These are phyloP conservation scores for Picus viridis DNA, from an alignment of 2,797 vertebrate genomes.

Conservation along the genomic window DNA sequence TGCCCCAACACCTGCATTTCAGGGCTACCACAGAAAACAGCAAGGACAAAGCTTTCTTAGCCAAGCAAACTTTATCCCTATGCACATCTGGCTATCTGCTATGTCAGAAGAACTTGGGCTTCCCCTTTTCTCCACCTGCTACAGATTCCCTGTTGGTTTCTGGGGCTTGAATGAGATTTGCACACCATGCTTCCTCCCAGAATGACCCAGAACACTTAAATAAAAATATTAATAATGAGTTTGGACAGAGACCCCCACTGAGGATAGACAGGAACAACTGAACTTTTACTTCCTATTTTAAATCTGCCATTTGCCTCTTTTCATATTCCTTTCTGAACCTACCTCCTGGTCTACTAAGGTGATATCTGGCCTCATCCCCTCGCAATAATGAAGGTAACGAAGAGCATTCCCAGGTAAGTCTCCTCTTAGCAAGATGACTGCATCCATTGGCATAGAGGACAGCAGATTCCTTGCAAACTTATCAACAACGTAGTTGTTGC, in stretches of 20 bases:
- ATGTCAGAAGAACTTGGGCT: not conserved
- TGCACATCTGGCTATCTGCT: not conserved
- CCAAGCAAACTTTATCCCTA: not conserved
- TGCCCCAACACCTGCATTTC: not conserved
- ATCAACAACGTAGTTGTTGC: constrained; percentile 86
- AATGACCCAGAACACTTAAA: not conserved
- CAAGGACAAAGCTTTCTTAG: not conserved
- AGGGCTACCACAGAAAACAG: not conserved
- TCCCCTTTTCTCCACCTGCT: not conserved
- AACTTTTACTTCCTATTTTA: not conserved
- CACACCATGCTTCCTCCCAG: not conserved
- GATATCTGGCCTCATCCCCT: constrained; percentile 87
- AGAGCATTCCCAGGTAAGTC: constrained; percentile 95
- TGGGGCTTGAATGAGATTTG: not conserved
- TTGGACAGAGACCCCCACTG: not conserved
- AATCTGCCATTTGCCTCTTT: not conserved
- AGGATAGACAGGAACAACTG: not conserved
- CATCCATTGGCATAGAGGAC: constrained; percentile 84
- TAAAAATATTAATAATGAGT: fast-evolving
- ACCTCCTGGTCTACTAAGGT: constrained; percentile 97
- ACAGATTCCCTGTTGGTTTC: not conserved
- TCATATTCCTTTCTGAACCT: constrained; percentile 29
- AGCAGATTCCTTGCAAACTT: constrained; percentile 91
- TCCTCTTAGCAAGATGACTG: constrained; percentile 92
- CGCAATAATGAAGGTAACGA: constrained; percentile 93